Percentiles rank a stretch among this genome's conserved stretches.
phyloP scores from a whole-genome alignment of 2,797 vertebrate genomes.

The Tachyglossus aculeatus region DNA sequence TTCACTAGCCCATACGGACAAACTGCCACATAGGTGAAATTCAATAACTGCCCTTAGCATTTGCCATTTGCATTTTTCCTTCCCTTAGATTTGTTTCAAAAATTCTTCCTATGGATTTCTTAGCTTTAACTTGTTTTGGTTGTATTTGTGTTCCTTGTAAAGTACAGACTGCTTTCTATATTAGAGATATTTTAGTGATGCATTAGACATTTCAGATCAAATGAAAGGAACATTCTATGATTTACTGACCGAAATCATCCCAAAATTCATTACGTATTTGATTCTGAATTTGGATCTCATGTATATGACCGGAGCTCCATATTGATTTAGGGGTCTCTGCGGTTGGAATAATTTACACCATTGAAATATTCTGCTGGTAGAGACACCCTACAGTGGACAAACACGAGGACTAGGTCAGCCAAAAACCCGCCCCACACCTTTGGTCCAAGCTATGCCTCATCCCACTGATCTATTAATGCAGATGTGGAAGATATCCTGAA shows the following conservation, averaged over 20 bases:
- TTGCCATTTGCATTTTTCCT: not conserved
- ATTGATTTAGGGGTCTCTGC: slow-evolving; percentile 4
- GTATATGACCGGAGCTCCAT: slow-evolving; percentile 11
- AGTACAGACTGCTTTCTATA: slow-evolving; percentile 19
- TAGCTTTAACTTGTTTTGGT: slow-evolving; percentile 1
- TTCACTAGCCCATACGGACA: no score
- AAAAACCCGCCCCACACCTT: slow-evolving; percentile 10
- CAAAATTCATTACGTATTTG: not conserved
- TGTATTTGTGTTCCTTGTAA: not conserved
- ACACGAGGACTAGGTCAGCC: slow-evolving; percentile 28
- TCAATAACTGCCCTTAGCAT: not conserved
- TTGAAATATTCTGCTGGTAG: not conserved
- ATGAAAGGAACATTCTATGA: not conserved
- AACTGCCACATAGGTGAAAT: no score
- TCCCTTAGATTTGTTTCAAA: no score
- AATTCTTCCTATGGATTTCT: no score
- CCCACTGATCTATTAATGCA: slow-evolving; percentile 1
- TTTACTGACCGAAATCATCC: not conserved
- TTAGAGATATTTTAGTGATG: slow-evolving; percentile 20
- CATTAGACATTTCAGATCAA: fast-evolving
- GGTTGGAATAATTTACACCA: slow-evolving; percentile 10
- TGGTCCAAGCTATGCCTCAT: slow-evolving; percentile 15
- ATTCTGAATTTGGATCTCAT: slow-evolving; percentile 19
- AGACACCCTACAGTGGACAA: slow-evolving; percentile 1
- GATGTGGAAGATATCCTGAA: fast-evolving